phyloP scores from a whole-genome alignment of 2,797 vertebrate species.

The Mormyrops attenuatus region DNA sequence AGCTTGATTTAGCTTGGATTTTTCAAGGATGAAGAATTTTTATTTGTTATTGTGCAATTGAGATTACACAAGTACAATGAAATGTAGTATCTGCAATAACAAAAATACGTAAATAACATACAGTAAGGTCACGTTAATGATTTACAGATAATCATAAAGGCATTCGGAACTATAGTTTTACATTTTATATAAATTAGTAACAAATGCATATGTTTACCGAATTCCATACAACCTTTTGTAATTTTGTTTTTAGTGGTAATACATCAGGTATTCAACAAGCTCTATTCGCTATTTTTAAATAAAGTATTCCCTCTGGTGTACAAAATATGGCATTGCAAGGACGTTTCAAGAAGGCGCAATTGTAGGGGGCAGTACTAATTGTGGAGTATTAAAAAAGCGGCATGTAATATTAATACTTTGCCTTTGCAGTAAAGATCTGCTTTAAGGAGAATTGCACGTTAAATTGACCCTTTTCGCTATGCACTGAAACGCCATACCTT shows the following conservation, averaged over 20 bases:
- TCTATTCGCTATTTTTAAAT: neutral
- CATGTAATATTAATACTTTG: neutral
- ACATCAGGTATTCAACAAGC: neutral
- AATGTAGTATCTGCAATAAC: neutral
- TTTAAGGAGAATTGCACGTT: neutral
- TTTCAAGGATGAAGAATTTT: neutral
- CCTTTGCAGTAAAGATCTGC: neutral
- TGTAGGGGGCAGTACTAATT: neutral
- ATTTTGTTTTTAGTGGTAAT: neutral
- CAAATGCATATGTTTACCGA: neutral
- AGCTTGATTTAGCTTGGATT: neutral
- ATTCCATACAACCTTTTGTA: neutral
- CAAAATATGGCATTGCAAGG: neutral
- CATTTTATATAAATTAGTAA: neutral
- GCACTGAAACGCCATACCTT: neutral
- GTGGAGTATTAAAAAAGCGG: neutral
- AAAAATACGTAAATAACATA: neutral
- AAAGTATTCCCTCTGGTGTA: neutral
- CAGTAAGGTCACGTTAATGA: neutral
- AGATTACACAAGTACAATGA: neutral
- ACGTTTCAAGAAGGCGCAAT: neutral
- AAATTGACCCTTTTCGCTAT: neutral
- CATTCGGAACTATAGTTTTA: neutral
- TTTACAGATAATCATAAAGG: neutral
- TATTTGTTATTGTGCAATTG: neutral